Evolutionary conservation across 2,888 invertebrate species (phyloP).

Genomic region (Phyllotreta striolata): DNA sequence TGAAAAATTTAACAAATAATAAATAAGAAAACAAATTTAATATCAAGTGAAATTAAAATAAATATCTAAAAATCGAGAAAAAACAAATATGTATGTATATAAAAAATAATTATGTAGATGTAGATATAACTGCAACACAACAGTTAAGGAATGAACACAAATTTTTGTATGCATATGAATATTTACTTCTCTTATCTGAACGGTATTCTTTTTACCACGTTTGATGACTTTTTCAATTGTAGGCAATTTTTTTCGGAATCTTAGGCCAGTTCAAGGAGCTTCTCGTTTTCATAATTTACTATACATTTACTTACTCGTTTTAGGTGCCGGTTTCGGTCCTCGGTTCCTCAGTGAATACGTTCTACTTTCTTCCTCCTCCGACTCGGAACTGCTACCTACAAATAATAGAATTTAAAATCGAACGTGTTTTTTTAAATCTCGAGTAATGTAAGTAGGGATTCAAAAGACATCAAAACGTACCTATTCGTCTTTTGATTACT

Average conservation of each 20-base stretch:
- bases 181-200: too few species aligned
- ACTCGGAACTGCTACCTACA: constrained; percentile 46
- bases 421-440: too few species aligned
- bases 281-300: constrained; percentile 8
- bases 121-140: neutral
- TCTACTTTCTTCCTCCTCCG: constrained; percentile 51
- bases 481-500: constrained; percentile 9
- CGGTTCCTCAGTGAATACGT: constrained; percentile 57
- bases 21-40: too few species aligned
- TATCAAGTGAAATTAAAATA: too few species aligned
- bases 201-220: neutral
- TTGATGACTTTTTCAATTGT: neutral
- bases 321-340: constrained; percentile 53
- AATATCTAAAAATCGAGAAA: too few species aligned
- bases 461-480: too few species aligned
- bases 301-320: constrained; percentile 48
- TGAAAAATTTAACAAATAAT: constrained; percentile 31
- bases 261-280: too few species aligned
- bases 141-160: neutral
- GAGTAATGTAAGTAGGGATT: too few species aligned
- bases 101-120: neutral
- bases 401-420: constrained; percentile 12
- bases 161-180: neutral
- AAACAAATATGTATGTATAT: too few species aligned
- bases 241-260: neutral